Evolutionary conservation across 2,888 invertebrate genomes (phyloP).

Genomic region (Dromius quadrimaculatus): DNA sequence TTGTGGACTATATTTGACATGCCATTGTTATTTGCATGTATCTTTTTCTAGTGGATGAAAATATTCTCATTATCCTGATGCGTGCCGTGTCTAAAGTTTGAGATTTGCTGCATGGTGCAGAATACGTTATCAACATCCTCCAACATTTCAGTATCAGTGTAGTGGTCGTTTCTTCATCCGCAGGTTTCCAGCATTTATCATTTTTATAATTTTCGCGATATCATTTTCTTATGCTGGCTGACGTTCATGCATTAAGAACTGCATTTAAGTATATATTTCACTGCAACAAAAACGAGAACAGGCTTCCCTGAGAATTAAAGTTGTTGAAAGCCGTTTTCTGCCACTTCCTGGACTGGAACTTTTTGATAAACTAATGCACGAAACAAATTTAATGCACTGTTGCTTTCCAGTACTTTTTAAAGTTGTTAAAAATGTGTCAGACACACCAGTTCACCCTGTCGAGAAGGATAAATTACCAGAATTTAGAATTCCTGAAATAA

Average conservation of each 20-base stretch:
- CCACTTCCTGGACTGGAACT: background rate
- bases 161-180: constrained; percentile 13
- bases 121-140: background rate
- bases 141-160: constrained; percentile 10
- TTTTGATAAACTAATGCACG: constrained; percentile 40
- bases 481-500: constrained; percentile 24
- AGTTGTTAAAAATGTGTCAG: constrained; percentile 46
- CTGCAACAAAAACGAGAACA: constrained; percentile 20
- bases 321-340: constrained; percentile 1
- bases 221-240: constrained; percentile 47
- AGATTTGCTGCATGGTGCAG: background rate
- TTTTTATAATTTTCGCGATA: constrained; percentile 49
- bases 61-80: no score
- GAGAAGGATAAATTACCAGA: constrained; percentile 32
- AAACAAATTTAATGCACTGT: constrained; percentile 41
- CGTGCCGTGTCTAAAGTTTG: no score
- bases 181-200: constrained; percentile 46
- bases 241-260: constrained; percentile 50
- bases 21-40: no score
- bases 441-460: constrained; percentile 9
- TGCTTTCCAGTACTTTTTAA: constrained; percentile 28
- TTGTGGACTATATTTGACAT: no score
- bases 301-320: constrained; percentile 19
- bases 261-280: constrained; percentile 48
- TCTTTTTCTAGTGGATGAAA: no score